phyloP scores from a whole-genome alignment of 2,797 vertebrate genomes.

The Macropodus opercularis region DNA sequence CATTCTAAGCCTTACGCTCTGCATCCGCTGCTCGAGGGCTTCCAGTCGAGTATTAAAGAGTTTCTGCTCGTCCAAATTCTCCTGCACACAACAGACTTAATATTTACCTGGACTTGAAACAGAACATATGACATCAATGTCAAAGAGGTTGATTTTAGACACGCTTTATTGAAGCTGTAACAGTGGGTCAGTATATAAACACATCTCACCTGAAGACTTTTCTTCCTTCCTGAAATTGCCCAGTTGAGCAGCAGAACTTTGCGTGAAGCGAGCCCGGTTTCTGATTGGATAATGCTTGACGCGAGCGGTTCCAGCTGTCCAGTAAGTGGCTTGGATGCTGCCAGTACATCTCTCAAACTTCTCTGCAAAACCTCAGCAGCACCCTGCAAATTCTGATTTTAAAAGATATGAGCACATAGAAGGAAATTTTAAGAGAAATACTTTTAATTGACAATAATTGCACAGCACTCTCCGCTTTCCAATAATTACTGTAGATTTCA shows the following conservation, averaged over 20 bases:
- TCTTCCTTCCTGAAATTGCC: constrained; percentile 42
- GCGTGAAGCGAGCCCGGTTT: constrained; percentile 64
- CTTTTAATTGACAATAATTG: not conserved
- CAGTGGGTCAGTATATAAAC: not conserved
- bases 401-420: not conserved
- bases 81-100: constrained; percentile 51
- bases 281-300: constrained; percentile 66
- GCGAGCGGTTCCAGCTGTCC: constrained; percentile 49
- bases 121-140: no score
- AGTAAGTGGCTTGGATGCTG: constrained; percentile 67
- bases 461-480: not conserved
- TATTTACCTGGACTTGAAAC: not conserved
- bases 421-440: no score
- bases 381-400: constrained; percentile 62
- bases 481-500: not conserved
- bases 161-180: no score
- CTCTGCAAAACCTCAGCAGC: constrained; percentile 53
- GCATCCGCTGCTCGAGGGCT: constrained; percentile 73
- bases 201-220: constrained; percentile 69
- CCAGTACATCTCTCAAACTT: constrained; percentile 47
- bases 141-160: no score
- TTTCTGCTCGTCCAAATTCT: constrained; percentile 74
- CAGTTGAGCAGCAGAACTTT: constrained; percentile 64
- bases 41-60: constrained; percentile 78
- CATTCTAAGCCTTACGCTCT: constrained; percentile 19